A percentile compares a stretch with the other conserved stretches of the same genome.
Conservation (phyloP, 1,140 invertebrate species). For the Zaprionus nigranus region DNA sequence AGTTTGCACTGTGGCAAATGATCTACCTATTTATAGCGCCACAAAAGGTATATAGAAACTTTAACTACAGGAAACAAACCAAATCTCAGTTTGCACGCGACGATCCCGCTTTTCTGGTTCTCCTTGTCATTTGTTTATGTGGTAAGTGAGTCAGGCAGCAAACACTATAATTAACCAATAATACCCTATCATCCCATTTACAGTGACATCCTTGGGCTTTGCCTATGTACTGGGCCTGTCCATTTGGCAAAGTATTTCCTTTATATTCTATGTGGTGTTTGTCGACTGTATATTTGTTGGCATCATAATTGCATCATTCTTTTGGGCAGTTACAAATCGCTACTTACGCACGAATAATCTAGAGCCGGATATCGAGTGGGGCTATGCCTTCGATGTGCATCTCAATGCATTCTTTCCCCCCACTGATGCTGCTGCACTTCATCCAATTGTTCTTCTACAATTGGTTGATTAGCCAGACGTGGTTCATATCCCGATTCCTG, state of each 20-base stretch:
- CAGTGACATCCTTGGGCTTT: conserved; percentile 96
- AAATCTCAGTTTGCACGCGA: conserved; percentile 99
- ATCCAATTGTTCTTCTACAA: conserved; percentile 96
- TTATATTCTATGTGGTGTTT: conserved; percentile 96
- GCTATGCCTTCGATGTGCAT: conserved; percentile 99
- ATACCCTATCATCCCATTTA: conserved; percentile 61
- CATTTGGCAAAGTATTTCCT: conserved; percentile 92
- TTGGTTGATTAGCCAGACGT: conserved; percentile 90
- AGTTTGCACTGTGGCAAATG: conserved; percentile 99
- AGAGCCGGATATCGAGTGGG: conserved; percentile 97
- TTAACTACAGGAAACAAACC: conserved; percentile 99
- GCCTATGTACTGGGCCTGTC: conserved; percentile 91
- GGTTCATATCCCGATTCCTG: conserved; percentile 92
- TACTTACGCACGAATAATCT: conserved; percentile 91
- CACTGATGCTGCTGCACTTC: conserved; percentile 96
- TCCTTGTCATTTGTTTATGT: conserved; percentile 94
- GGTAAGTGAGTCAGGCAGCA: conserved; percentile 86
- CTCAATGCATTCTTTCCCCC: conserved; percentile 98
- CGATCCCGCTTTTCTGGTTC: conserved; percentile 98
- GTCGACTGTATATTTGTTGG: conserved; percentile 97
- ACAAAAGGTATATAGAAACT: conserved; percentile 99
- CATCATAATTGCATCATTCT: conserved; percentile 93
- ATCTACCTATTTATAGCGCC: conserved; percentile 97
- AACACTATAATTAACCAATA: neutral
- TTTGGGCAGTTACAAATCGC: conserved; percentile 94